These are phyloP conservation scores for Xyliphius kryptos DNA, from an alignment of 2,113 vertebrate genomes.

Conservation along the genomic window DNA sequence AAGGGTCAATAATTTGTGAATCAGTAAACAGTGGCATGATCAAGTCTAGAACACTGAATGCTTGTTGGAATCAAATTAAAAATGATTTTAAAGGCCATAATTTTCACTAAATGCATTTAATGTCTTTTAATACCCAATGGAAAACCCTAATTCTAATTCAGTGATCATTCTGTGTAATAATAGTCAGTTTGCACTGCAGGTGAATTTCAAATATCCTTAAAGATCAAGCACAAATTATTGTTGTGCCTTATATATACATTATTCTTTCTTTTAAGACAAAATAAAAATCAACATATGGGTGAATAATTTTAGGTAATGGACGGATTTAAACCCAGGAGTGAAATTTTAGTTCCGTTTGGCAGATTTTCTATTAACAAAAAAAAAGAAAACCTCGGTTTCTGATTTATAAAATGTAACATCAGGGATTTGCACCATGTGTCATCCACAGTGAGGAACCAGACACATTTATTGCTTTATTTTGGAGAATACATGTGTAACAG, in stretches of 20 bases:
- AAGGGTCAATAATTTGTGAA: too few species aligned
- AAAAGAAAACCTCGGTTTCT: neutral
- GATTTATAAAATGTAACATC: neutral
- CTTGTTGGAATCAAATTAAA: too few species aligned
- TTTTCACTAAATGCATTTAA: too few species aligned
- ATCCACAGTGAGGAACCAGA: neutral
- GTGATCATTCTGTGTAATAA: too few species aligned
- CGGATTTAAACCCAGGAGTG: neutral
- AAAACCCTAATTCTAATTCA: too few species aligned
- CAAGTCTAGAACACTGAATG: too few species aligned
- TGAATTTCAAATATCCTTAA: neutral
- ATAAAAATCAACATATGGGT: neutral
- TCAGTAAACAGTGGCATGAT: too few species aligned
- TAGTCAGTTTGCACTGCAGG: neutral
- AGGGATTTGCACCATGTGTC: neutral
- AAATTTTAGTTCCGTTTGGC: constrained; percentile 1
- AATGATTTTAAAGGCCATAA: too few species aligned
- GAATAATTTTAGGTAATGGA: neutral
- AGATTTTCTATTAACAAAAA: neutral
- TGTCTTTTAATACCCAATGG: too few species aligned
- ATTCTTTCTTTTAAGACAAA: neutral
- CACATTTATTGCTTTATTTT: neutral
- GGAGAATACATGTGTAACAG: neutral
- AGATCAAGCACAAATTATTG: too few species aligned
- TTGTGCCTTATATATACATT: neutral